Conservation (phyloP, 2,113 vertebrate genomes). For the Nothocercus nigrocapillus region DNA sequence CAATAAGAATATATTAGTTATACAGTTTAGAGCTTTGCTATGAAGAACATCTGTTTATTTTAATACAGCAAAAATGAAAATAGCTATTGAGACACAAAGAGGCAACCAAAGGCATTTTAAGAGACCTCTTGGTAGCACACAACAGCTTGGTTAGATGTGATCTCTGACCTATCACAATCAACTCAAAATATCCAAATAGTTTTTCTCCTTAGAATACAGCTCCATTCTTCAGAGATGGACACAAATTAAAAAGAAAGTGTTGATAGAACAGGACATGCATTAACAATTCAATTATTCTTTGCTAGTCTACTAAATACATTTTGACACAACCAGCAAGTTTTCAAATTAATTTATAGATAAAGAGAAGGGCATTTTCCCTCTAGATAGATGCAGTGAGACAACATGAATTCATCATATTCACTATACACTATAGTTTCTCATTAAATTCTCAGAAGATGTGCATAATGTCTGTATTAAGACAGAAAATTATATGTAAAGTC, state of each 20-base stretch:
- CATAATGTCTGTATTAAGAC: background rate
- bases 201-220: background rate
- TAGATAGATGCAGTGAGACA: background rate
- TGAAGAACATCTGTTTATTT: background rate
- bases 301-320: background rate
- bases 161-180: background rate
- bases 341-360: background rate
- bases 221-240: background rate
- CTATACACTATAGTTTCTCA: background rate
- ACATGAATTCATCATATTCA: background rate
- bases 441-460: background rate
- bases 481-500: background rate
- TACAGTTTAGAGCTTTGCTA: background rate
- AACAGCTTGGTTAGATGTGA: background rate
- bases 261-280: background rate
- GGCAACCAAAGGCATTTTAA: background rate
- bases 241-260: background rate
- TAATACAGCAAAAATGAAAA: background rate
- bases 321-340: background rate
- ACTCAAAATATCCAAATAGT: background rate
- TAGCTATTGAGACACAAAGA: background rate
- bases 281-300: background rate
- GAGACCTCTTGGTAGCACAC: background rate
- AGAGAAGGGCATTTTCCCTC: background rate
- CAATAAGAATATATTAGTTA: background rate